Evolutionary conservation across 2,888 invertebrate species (phyloP).

Genomic region (Cremastinae sp.): DNA sequence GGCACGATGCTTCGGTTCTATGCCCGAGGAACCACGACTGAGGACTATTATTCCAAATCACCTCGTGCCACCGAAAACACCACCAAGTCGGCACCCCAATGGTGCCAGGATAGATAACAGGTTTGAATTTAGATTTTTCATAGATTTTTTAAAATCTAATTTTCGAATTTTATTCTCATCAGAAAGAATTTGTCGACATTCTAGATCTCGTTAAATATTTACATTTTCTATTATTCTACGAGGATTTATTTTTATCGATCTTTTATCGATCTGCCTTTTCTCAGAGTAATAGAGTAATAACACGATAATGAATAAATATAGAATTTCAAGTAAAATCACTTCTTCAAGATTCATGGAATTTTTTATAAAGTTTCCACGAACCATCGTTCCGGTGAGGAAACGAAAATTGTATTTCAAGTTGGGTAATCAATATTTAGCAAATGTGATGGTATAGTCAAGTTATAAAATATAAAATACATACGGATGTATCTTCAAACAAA

Average conservation of each 20-base stretch:
- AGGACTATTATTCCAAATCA: conserved; percentile 92
- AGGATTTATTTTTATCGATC: background rate
- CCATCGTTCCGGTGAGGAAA: background rate
- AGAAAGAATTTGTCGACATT: no score
- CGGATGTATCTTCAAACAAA: no score
- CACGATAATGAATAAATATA: conserved; percentile 24
- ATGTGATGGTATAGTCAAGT: no score
- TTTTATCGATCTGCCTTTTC: conserved; percentile 25
- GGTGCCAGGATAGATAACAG: conserved; percentile 89
- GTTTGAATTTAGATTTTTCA: background rate
- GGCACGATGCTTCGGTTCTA: conserved; percentile 80
- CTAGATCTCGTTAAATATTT: no score
- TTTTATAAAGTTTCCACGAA: conserved; percentile 31
- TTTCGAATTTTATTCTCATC: no score
- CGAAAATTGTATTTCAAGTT: no score
- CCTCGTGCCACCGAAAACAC: conserved; percentile 90
- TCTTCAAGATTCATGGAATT: conserved; percentile 52
- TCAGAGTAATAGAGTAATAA: background rate
- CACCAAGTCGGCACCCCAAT: conserved; percentile 91
- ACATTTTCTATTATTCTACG: background rate
- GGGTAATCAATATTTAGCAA: no score
- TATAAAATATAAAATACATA: no score
- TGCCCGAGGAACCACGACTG: conserved; percentile 86
- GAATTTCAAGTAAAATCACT: conserved; percentile 25
- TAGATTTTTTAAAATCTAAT: background rate